These are phyloP conservation scores for Armadillidium nasatum DNA, from an alignment of 1,140 invertebrate genomes.

Conservation along the genomic window DNA sequence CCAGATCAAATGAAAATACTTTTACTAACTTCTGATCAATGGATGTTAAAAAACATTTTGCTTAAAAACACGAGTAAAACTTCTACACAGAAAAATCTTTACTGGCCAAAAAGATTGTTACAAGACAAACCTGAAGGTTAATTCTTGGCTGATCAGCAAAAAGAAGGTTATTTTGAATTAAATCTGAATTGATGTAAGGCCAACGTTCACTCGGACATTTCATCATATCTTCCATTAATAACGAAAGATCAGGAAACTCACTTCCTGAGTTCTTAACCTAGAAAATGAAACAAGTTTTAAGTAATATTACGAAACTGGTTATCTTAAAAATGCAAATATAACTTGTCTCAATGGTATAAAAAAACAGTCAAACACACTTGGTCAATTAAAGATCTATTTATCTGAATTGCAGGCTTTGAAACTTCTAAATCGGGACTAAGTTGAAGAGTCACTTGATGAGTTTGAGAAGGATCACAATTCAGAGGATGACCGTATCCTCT, in stretches of 20 bases:
- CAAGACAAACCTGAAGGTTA: conserved; percentile 37
- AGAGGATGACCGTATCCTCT: conserved; percentile 60
- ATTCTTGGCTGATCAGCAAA: conserved; percentile 45
- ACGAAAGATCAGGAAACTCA: conserved; percentile 31
- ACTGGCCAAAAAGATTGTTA: no score
- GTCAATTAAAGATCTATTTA: conserved; percentile 42
- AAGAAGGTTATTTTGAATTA: conserved; percentile 33
- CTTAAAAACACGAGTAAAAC: no score
- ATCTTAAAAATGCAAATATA: no score
- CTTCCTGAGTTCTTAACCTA: conserved; percentile 46
- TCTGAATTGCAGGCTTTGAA: conserved; percentile 45
- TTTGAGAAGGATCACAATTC: conserved; percentile 47
- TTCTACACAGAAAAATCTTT: no score
- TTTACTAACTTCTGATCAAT: no score
- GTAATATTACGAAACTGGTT: not conserved
- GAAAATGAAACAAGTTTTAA: conserved; percentile 40
- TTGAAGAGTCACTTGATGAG: conserved; percentile 54
- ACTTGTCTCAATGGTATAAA: no score
- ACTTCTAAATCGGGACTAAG: conserved; percentile 45
- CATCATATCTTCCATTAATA: conserved; percentile 30
- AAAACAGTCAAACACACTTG: conserved; percentile 44
- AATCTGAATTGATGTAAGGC: conserved; percentile 35
- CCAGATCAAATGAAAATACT: no score
- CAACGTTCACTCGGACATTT: conserved; percentile 34
- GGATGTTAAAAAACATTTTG: no score